Conservation (phyloP, 2,113 vertebrate species). For the Rallus limicola region DNA sequence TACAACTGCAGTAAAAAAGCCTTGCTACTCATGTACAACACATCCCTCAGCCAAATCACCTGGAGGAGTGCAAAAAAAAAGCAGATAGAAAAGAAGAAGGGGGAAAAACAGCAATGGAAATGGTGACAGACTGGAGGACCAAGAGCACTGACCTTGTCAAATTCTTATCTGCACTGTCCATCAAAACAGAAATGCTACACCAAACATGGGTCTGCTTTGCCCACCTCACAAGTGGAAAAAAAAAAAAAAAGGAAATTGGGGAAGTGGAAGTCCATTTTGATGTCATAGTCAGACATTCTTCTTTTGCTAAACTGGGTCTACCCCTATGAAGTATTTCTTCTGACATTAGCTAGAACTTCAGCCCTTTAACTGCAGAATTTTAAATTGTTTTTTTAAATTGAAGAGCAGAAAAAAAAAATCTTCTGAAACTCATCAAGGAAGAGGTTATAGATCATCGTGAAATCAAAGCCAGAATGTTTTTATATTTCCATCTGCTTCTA, state of each 20-base stretch:
- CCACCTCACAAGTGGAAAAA: background rate
- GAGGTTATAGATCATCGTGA: background rate
- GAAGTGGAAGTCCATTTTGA: background rate
- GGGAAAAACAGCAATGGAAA: background rate
- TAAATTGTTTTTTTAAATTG: background rate
- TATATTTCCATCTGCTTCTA: slow-evolving; percentile 19
- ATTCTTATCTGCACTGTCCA: background rate
- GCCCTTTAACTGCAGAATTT: background rate
- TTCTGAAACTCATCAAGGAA: background rate
- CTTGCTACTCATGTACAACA: background rate
- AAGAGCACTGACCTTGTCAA: background rate
- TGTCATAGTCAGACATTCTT: background rate
- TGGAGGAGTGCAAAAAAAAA: background rate
- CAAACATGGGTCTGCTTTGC: background rate
- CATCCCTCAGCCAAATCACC: background rate
- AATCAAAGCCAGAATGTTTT: slow-evolving; percentile 7
- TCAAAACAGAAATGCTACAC: background rate
- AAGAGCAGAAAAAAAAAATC: background rate
- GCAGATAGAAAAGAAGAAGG: background rate
- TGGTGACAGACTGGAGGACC: background rate
- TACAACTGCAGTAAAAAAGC: background rate
- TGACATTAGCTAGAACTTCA: background rate
- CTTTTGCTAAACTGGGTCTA: background rate
- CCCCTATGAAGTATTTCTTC: background rate
- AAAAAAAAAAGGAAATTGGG: background rate